These are phyloP conservation scores for Trachymyrmex septentrionalis DNA, from an alignment of 1,140 invertebrate genomes.

Conservation along the genomic window DNA sequence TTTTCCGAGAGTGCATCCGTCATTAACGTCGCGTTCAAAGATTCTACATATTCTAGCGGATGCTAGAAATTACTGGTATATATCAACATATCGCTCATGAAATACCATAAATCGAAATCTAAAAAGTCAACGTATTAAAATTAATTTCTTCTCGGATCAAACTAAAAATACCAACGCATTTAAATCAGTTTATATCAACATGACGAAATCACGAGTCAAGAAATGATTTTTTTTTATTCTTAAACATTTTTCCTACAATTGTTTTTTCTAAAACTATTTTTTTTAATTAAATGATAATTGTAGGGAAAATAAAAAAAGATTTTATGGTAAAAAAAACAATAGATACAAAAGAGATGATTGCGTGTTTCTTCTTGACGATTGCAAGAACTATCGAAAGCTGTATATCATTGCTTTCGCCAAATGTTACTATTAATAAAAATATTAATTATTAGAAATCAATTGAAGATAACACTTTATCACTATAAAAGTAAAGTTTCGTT, in stretches of 20 bases:
- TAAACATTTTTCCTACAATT: too few relatives aligned
- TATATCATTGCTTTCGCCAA: background rate
- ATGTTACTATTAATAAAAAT: slow-evolving; percentile 20
- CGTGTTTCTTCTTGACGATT: background rate
- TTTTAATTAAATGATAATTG: background rate
- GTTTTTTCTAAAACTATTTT: background rate
- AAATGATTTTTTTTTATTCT: background rate
- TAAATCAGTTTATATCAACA: background rate
- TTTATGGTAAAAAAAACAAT: too few relatives aligned
- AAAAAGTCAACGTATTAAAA: background rate
- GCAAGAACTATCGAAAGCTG: background rate
- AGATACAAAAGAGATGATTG: slow-evolving; percentile 10
- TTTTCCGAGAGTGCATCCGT: slow-evolving; percentile 29
- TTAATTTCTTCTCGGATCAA: background rate
- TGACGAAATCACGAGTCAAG: background rate
- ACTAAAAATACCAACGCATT: background rate
- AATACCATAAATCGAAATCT: background rate
- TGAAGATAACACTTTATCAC: background rate
- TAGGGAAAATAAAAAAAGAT: too few relatives aligned
- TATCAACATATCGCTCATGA: too few relatives aligned
- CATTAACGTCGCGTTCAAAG: background rate
- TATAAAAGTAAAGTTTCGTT: background rate
- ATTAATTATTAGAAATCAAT: background rate
- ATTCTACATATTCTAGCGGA: background rate
- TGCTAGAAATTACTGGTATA: background rate